Base-by-base conservation (phyloP, 2,113 vertebrate genomes). In the Chloropsis cyanopogon region DNA sequence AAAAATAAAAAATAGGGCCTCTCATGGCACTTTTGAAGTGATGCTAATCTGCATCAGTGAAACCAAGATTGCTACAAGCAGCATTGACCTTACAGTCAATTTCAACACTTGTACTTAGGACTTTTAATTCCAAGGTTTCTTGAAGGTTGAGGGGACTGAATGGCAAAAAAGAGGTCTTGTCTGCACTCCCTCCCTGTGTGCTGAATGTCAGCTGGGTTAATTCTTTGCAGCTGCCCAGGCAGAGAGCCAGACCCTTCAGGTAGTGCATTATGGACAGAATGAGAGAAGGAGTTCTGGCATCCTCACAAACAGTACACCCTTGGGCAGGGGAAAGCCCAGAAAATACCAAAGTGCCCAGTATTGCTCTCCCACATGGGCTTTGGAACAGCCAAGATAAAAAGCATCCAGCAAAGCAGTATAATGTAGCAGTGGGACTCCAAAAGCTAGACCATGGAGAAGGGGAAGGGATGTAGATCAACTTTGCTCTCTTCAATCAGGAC, bases 231-330 rank as follows among this genome's bases (percentile, higher is more conserved):
- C 92, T 94, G 88, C n/a, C 50, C 63, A 76, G 90, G 85, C 90
- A 93, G 90, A 90, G 82, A 82, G 84, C 92, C 95, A 96, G 78
- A 72, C 37, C 24, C 76, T 91, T 93, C 78, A 82, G 90, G 90
- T 92, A 53, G 70, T 12, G 11, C 16, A 54, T 90, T 91, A 56
- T 65, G 71, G 78, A 82, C 82, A 80, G 46, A 91, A 68, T 29
- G 66, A 80, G 63, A 84, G 85, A 53, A 88, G 19, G 33, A 87
- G 22, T 65, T 82, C 71, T 94, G 95, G 79, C 75, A 85, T 49
- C 46, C n/a, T 92, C 41, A 80, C 82, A 87, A 78, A 79, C 65
- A 89, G 44, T 47, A 73, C 56, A 79, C 70, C 78, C 81, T 86
- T 87, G 73, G 53, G 84, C 65, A 93, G 57, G 92, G 90, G 59